Percentiles rank a stretch among this genome's conserved stretches.
phyloP scores from a whole-genome alignment of 2,797 vertebrate genomes.

The Anas bahamensis region DNA sequence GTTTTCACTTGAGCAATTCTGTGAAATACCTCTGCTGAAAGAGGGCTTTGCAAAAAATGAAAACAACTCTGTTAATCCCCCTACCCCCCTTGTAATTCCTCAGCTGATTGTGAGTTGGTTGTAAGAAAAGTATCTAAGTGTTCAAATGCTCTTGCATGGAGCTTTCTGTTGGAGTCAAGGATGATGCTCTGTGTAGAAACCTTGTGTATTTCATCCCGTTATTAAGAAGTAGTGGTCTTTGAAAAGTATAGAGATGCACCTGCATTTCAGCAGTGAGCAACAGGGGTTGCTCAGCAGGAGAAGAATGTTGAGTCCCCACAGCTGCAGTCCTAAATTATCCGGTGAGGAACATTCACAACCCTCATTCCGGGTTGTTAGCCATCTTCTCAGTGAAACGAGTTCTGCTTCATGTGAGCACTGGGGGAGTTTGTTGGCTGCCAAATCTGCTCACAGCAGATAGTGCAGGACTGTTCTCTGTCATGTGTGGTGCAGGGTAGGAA shows the following conservation, averaged over 20 bases:
- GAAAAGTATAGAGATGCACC: neutral
- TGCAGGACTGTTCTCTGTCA: neutral
- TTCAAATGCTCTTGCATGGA: neutral
- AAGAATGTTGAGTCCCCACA: neutral
- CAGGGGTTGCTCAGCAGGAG: neutral
- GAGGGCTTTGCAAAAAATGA: neutral
- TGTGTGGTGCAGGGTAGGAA: neutral
- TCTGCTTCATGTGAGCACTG: neutral
- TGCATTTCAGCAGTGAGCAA: neutral
- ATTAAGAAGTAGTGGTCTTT: neutral
- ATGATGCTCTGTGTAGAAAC: neutral
- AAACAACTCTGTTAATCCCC: neutral
- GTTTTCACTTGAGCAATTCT: slow-evolving; percentile 34
- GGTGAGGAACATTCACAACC: neutral
- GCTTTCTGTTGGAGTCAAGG: neutral
- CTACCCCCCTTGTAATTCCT: neutral
- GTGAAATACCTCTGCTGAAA: slow-evolving; percentile 40
- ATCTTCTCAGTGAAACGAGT: neutral
- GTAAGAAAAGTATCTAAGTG: neutral
- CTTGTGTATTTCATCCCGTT: neutral
- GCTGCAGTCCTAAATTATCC: neutral
- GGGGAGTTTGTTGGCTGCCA: neutral
- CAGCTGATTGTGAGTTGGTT: neutral
- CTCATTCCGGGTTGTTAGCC: neutral
- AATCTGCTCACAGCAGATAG: neutral